Evolutionary conservation across 2,888 invertebrate species (phyloP), one percentile per base, ranked within the genome.

Genomic region (Hirudinaria manillensis): DNA sequence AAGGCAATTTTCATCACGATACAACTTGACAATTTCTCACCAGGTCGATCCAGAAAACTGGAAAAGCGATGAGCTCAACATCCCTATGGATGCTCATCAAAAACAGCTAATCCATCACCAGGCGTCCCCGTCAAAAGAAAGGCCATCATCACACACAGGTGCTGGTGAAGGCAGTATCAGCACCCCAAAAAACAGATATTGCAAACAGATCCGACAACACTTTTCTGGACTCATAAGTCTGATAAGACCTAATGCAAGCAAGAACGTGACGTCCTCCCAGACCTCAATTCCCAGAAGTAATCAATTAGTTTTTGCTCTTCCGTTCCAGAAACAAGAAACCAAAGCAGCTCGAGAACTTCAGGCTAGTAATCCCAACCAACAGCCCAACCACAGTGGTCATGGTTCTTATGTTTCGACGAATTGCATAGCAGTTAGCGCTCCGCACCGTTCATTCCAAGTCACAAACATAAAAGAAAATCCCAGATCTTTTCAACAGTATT

Each of bases 161-260:
- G 10, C 13, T 61, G 29, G 6, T 16, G 61, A 61, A 61, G 13
- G 27, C 2, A 61, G 24, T 10, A 7, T 27, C 61, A 61, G 2
- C 27, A 29, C 24, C 19, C 4, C 4, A 34, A 36, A 68, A 68
- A 68, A 36, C 32, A 32, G 68, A n/a, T 68, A 68, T 36, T 68
- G 68, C 36, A 68, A 34, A 34, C 68, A 68, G 32, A 68, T 68
- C 32, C 32, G 36, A 68, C 68, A 68, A 32, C 68, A 68, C 32
- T 68, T 68, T 21, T 34, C 32, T 34, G 68, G 32, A 6, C 36
- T 68, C 36, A 32, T 68, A 7, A 34, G 21, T 29, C 32, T 68
- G 36, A 68, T 68, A n/a, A 24, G 68, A 68, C 68, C 68, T 34
- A 34, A 34, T 13, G n/a, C 27, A n/a, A 68, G 32, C 36, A 68